phyloP scores from a whole-genome alignment of 2,797 vertebrate genomes.

The Lepilemur ruficaudatus region DNA sequence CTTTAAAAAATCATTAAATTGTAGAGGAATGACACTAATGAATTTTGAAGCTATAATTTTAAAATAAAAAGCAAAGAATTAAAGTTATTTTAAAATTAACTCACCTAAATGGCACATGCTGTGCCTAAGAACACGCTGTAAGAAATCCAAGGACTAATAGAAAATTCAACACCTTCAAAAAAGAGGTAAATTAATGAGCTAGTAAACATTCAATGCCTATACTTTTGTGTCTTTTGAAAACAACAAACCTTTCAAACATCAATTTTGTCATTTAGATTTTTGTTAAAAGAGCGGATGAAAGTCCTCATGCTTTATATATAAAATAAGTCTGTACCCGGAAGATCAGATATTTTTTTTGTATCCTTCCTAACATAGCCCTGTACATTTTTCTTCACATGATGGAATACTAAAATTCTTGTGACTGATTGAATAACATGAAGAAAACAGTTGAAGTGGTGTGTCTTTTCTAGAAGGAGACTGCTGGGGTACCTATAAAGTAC shows the following conservation, averaged over 20 bases:
- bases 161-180: neutral
- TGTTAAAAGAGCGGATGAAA: neutral
- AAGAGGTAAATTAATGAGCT: neutral
- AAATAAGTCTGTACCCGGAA: neutral
- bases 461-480: slow-evolving; percentile 55
- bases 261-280: neutral
- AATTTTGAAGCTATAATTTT: slow-evolving; percentile 51
- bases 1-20: slow-evolving; percentile 58
- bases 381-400: neutral
- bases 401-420: neutral
- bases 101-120: neutral
- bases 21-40: slow-evolving; percentile 35
- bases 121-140: neutral
- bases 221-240: neutral
- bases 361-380: neutral
- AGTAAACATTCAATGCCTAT: neutral
- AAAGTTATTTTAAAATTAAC: slow-evolving; percentile 62
- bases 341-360: neutral
- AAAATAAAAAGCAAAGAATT: slow-evolving; percentile 38
- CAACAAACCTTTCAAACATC: neutral
- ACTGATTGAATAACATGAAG: neutral
- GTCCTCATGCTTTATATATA: neutral
- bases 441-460: slow-evolving; percentile 36
- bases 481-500: neutral
- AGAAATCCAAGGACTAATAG: neutral